phyloP scores from a whole-genome alignment of 2,888 invertebrate genomes.

The Hanleya hanleyi region DNA sequence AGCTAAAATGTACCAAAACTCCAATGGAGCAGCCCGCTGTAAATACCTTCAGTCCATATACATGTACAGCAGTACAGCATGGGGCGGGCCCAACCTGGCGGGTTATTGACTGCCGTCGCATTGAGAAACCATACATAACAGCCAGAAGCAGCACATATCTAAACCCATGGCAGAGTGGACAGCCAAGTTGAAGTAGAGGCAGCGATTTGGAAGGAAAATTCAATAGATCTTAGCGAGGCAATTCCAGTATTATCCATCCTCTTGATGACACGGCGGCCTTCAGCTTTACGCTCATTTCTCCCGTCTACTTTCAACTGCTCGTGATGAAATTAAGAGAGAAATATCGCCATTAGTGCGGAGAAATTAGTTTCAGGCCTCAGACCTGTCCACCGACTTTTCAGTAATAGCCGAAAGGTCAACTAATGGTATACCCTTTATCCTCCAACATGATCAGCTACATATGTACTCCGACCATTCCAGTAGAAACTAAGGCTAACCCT shows the following conservation, averaged over 20 bases:
- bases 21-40: not conserved
- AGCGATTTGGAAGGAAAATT: slow-evolving; percentile 10
- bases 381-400: too few relatives aligned
- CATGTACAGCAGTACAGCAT: not conserved
- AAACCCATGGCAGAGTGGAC: not conserved
- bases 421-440: too few relatives aligned
- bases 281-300: not conserved
- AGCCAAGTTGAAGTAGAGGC: not conserved
- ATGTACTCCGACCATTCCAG: too few relatives aligned
- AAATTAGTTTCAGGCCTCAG: too few relatives aligned
- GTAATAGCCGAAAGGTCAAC: too few relatives aligned
- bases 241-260: not conserved
- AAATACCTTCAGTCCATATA: slow-evolving; percentile 4
- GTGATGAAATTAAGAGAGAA: slow-evolving; percentile 6
- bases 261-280: not conserved
- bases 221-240: slow-evolving; percentile 8
- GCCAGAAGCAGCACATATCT: not conserved
- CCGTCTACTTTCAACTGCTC: not conserved
- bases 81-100: not conserved
- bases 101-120: not conserved
- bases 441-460: too few relatives aligned
- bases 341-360: not conserved
- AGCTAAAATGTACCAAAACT: slow-evolving; percentile 10
- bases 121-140: not conserved
- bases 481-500: too few relatives aligned